Percentiles rank a stretch among this genome's conserved stretches.
Evolutionary conservation across 2,113 vertebrate genomes (phyloP).

Genomic region (Zingel zingel): DNA sequence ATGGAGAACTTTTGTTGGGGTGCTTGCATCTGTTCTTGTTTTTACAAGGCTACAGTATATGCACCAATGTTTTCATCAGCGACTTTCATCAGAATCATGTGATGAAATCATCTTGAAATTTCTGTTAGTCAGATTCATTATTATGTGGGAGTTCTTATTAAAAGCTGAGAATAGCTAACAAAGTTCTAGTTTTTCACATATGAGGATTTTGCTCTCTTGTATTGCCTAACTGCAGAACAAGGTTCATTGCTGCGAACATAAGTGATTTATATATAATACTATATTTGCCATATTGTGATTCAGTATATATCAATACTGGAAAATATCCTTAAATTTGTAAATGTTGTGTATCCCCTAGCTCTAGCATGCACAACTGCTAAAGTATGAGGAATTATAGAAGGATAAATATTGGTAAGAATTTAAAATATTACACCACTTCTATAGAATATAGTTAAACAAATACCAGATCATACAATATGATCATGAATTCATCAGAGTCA

Average conservation of each 20-base stretch:
- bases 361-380: neutral
- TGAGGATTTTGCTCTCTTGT: neutral
- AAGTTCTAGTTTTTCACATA: neutral
- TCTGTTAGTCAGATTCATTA: neutral
- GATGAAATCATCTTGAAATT: neutral
- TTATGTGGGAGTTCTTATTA: neutral
- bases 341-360: neutral
- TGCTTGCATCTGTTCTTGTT: constrained; percentile 4
- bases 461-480: neutral
- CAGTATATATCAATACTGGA: neutral
- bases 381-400: neutral
- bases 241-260: neutral
- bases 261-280: neutral
- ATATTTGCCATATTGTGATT: neutral
- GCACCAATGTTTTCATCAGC: neutral
- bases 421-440: neutral
- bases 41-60: constrained; percentile 13
- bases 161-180: neutral
- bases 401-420: neutral
- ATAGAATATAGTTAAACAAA: neutral
- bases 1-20: constrained; percentile 31
- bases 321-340: neutral
- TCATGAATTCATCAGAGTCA: neutral
- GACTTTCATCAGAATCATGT: neutral
- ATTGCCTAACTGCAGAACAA: neutral